Evolutionary conservation across 2,888 invertebrate genomes (phyloP).

Genomic region (Noctua fimbriata): DNA sequence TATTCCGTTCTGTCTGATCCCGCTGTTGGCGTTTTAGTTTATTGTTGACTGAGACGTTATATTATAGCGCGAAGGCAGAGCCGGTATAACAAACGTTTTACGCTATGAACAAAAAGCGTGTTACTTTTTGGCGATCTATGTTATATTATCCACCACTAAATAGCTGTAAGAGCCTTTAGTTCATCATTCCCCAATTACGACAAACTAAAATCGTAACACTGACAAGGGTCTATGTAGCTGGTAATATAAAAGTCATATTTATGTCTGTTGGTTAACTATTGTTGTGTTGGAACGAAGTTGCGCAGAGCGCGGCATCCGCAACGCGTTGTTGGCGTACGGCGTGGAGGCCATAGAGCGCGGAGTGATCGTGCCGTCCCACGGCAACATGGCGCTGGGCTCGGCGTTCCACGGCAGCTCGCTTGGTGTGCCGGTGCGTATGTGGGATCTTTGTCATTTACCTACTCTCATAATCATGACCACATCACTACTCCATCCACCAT

Average conservation of each 20-base stretch:
- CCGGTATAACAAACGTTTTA: no score
- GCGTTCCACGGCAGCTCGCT: slow-evolving; percentile 85
- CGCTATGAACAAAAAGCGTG: no score
- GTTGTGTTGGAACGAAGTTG: slow-evolving; percentile 72
- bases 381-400: slow-evolving; percentile 84
- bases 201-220: background rate
- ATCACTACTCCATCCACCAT: no score
- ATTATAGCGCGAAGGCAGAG: no score
- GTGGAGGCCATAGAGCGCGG: slow-evolving; percentile 77
- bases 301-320: slow-evolving; percentile 84
- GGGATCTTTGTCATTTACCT: background rate
- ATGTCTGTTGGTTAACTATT: background rate
- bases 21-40: no score
- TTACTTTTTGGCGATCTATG: no score
- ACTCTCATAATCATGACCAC: background rate
- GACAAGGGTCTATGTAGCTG: background rate
- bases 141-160: no score
- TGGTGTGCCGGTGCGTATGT: slow-evolving; percentile 80
- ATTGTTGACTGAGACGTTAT: no score
- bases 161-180: background rate
- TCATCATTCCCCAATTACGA: background rate
- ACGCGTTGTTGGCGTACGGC: slow-evolving; percentile 77
- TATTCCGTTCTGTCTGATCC: no score
- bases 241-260: background rate
- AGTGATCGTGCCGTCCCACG: slow-evolving; percentile 85